phyloP scores from a whole-genome alignment of 1,140 invertebrate species.

The Cheumatopsyche charites region DNA sequence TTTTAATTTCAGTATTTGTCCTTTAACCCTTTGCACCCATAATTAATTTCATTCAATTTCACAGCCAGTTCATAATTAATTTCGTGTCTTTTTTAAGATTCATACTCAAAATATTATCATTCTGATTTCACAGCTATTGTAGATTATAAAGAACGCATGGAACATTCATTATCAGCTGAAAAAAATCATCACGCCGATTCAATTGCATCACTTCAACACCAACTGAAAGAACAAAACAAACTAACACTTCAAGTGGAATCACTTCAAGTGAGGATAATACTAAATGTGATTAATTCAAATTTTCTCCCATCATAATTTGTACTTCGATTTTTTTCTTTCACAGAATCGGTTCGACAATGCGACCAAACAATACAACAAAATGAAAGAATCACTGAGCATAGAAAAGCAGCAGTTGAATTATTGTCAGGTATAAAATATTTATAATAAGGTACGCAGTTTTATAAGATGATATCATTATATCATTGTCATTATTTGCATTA shows the following conservation, averaged over 20 bases:
- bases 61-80: too few species aligned
- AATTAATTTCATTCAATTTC: too few species aligned
- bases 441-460: too few species aligned
- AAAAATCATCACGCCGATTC: constrained; percentile 18
- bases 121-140: constrained; percentile 18
- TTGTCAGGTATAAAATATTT: constrained; percentile 24
- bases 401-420: neutral
- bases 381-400: neutral
- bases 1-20: too few species aligned
- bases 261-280: constrained; percentile 12
- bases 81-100: too few species aligned
- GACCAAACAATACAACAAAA: constrained; percentile 3
- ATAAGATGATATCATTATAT: too few species aligned
- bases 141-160: constrained; percentile 28
- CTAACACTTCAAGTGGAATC: neutral
- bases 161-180: constrained; percentile 16
- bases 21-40: too few species aligned
- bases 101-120: neutral
- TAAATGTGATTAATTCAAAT: neutral
- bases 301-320: too few species aligned
- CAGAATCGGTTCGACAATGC: constrained; percentile 18
- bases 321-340: constrained; percentile 7
- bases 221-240: constrained; percentile 23
- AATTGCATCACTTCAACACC: neutral
- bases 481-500: too few species aligned